Base-by-base conservation (phyloP, 2,797 vertebrate genomes). In the Neoniphon sammara region DNA sequence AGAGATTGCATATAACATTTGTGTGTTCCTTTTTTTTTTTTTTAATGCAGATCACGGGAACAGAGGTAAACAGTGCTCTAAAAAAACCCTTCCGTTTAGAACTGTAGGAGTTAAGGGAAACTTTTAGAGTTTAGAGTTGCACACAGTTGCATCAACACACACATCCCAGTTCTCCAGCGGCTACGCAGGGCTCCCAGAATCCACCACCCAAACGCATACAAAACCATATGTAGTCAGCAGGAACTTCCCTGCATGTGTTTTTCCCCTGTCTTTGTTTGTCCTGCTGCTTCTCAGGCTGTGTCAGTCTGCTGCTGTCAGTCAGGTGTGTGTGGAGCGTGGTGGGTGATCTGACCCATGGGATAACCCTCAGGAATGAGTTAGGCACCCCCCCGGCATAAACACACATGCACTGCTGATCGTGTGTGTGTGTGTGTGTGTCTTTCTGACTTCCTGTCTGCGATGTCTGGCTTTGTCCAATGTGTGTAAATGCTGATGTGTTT, bases 21-120 rank as follows among this genome's bases (percentile, higher is more conserved):
- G 23, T 44, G 31, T 66, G 18, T 44, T 12, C 36, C 7, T 61
- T 72, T n/a, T n/a, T n/a, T n/a, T 75, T 36, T 73, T 79, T 64
- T 82, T 80, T 47, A 66, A 85, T 74, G 80, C 91, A 93, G 92
- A 86, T 92, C 87, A 4, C 77, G 90, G 90, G 75, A 89, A 1
- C 71, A 80, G 23, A 93, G 92, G 92, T 93, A 92, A 92, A 47
- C n/a, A 3, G 30, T 27, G 39, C 7, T 55, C 36, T 52, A 15
- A 42, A 47, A 46, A 64, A 63, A 46, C 17, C 65, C 39, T 46
- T 20, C 4, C 25, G 17, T 44, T 7, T 36, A 52, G n/a, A 65
- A 11, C 23, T 55, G 20, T 55, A 53, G 49, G 17, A 20, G 58
- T 60, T 60, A 53, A 60, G 21, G 54, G 34, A 67, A 47, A 49